Evolutionary conservation across 1,140 invertebrate species (phyloP).

Genomic region (Drosophila carrolli): DNA sequence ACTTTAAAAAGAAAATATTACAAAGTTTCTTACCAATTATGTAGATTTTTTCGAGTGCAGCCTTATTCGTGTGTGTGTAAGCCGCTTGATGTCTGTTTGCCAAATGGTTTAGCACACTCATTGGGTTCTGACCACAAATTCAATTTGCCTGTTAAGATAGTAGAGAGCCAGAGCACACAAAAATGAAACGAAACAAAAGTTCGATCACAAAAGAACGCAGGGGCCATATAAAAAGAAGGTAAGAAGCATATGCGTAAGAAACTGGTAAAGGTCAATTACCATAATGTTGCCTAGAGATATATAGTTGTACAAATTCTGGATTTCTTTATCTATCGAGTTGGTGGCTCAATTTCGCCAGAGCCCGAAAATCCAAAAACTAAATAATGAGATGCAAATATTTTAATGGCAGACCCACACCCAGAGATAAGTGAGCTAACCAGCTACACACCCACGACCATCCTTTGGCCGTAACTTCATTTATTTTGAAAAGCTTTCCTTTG

Average conservation of each 20-base stretch:
- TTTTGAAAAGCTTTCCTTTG: constrained; percentile 66
- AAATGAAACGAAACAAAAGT: constrained; percentile 46
- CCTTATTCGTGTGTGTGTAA: constrained; percentile 15
- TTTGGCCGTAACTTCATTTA: constrained; percentile 69
- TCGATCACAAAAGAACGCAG: constrained; percentile 20
- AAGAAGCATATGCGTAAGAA: constrained; percentile 18
- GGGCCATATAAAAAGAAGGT: background rate
- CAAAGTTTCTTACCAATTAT: background rate
- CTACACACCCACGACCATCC: constrained; percentile 27
- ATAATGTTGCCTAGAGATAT: constrained; percentile 20
- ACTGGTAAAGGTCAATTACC: constrained; percentile 50
- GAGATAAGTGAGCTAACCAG: constrained; percentile 8
- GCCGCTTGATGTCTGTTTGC: constrained; percentile 64
- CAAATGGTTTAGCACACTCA: constrained; percentile 77
- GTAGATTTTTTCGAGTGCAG: constrained; percentile 3
- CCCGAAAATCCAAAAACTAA: constrained; percentile 49
- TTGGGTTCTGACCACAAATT: constrained; percentile 74
- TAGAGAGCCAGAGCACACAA: constrained; percentile 29
- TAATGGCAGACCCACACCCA: constrained; percentile 58
- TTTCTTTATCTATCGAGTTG: constrained; percentile 8
- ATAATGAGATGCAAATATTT: constrained; percentile 81
- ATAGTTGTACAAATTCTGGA: constrained; percentile 6
- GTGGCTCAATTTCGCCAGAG: background rate
- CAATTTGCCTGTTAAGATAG: constrained; percentile 68
- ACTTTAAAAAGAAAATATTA: background rate